Evolutionary conservation across 2,113 vertebrate species (phyloP).

Genomic region (Aphyosemion australe): DNA sequence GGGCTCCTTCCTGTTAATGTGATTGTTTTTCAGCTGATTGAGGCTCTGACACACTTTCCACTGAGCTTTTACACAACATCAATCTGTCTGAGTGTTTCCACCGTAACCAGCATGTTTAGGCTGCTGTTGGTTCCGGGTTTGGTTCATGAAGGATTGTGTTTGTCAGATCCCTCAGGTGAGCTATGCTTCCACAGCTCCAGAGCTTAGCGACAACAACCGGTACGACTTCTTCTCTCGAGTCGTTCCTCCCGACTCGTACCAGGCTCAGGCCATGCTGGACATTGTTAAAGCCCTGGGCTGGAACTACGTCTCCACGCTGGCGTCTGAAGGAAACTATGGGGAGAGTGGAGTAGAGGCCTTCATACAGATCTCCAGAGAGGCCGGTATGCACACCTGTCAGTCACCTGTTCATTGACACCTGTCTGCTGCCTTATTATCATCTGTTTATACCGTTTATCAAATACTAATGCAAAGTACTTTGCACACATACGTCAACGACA

Average conservation of each 20-base stretch:
- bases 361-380: conserved; percentile 89
- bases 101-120: neutral
- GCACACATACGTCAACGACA: too few species aligned
- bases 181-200: conserved; percentile 90
- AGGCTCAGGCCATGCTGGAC: conserved; percentile 93
- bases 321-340: conserved; percentile 90
- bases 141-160: neutral
- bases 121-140: neutral
- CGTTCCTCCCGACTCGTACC: conserved; percentile 91
- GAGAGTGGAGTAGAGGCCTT: conserved; percentile 92
- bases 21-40: conserved; percentile 55
- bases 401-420: neutral
- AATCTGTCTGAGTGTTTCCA: conserved; percentile 39
- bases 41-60: conserved; percentile 59
- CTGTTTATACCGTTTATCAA: too few species aligned
- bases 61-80: conserved; percentile 44
- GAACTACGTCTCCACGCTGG: conserved; percentile 92
- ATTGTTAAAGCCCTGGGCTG: conserved; percentile 88
- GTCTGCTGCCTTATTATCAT: neutral
- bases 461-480: too few species aligned
- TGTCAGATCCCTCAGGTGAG: conserved; percentile 90
- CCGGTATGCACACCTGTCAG: conserved; percentile 68
- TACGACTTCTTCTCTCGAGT: conserved; percentile 92
- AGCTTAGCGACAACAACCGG: conserved; percentile 89
- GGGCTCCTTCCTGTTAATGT: conserved; percentile 54